phyloP scores from a whole-genome alignment of 2,797 vertebrate genomes.

The Molossus molossus region DNA sequence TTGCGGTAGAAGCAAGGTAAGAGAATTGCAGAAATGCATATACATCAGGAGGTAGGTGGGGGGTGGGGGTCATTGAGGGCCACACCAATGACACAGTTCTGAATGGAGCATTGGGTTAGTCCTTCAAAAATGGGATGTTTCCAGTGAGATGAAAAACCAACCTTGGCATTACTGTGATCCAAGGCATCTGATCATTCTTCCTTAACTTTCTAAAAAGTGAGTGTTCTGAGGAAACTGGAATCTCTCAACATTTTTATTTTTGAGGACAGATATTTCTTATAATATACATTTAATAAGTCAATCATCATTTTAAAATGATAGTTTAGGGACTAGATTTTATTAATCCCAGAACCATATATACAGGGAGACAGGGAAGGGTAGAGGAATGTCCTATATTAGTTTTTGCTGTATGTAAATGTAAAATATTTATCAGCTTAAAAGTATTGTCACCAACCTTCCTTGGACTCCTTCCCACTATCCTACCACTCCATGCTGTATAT shows the following conservation, averaged over 20 bases:
- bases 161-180: not conserved
- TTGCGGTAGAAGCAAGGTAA: not conserved
- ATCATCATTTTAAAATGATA: not conserved
- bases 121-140: conserved; percentile 9
- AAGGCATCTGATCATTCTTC: not conserved
- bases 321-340: conserved; percentile 48
- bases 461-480: not conserved
- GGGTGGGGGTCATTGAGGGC: not conserved
- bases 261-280: conserved; percentile 41
- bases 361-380: not conserved
- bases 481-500: not conserved
- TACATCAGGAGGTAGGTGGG: not conserved
- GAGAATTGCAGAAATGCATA: not conserved
- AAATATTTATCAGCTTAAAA: conserved; percentile 31
- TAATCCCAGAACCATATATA: not conserved
- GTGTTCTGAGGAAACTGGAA: not conserved
- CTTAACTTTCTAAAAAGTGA: conserved; percentile 43
- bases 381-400: not conserved
- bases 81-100: not conserved
- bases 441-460: conserved; percentile 3
- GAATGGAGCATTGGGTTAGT: not conserved
- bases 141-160: conserved; percentile 12
- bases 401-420: conserved; percentile 44
- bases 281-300: conserved; percentile 30
- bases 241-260: conserved; percentile 42